These are phyloP conservation scores for Echinarachnius parma DNA, from an alignment of 53 echinoderm and acorn worm species.

Conservation along the genomic window DNA sequence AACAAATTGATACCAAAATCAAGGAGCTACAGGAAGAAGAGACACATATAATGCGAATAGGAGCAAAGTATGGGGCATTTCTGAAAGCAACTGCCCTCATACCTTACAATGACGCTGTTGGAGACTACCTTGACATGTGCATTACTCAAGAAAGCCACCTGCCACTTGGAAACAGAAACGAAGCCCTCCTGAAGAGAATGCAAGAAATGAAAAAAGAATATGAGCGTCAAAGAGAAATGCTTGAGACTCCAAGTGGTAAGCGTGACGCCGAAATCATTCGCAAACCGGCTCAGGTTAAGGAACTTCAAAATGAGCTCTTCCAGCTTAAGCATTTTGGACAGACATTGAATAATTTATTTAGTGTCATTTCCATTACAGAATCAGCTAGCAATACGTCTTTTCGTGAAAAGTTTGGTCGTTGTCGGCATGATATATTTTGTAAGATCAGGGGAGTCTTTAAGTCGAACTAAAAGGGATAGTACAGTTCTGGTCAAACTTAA, in stretches of 20 bases:
- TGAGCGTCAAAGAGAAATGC: not conserved
- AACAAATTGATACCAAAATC: too few relatives aligned
- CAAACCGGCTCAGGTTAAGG: not conserved
- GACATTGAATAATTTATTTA: slow-evolving; percentile 10
- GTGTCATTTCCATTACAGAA: not conserved
- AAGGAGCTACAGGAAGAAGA: too few relatives aligned
- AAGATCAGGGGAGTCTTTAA: too few relatives aligned
- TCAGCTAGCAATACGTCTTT: too few relatives aligned
- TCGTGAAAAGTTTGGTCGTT: too few relatives aligned
- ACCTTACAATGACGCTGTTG: slow-evolving; percentile 40
- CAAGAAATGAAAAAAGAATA: slow-evolving; percentile 15
- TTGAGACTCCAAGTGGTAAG: not conserved
- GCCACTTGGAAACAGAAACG: not conserved
- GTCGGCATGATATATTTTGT: too few relatives aligned
- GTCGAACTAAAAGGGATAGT: too few relatives aligned
- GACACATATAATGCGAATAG: too few relatives aligned
- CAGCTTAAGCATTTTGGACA: slow-evolving; percentile 12
- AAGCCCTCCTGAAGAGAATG: not conserved
- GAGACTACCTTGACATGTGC: slow-evolving; percentile 41
- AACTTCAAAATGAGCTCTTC: slow-evolving; percentile 20
- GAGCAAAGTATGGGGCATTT: slow-evolving; percentile 19
- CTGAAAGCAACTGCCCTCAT: slow-evolving; percentile 28
- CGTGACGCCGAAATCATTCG: not conserved
- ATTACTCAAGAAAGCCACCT: slow-evolving; percentile 3
- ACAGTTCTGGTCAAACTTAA: too few relatives aligned